These are phyloP conservation scores for Trissoscelio sp. DNA, from an alignment of 2,888 invertebrate genomes.

Conservation along the genomic window DNA sequence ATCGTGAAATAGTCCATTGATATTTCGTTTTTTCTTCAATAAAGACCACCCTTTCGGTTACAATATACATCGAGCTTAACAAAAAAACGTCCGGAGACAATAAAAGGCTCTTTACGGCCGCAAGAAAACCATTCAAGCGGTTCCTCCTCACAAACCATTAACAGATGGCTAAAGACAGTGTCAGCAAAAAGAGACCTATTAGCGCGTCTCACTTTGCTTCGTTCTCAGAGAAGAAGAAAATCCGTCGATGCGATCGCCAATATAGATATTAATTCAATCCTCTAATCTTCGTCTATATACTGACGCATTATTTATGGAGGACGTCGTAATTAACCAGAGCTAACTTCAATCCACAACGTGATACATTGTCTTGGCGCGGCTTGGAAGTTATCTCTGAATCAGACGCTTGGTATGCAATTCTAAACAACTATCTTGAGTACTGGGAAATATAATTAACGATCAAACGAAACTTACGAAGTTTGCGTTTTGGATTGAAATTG, in stretches of 20 bases:
- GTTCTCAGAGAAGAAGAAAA: background rate
- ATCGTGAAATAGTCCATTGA: background rate
- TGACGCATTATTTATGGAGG: background rate
- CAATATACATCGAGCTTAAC: constrained; percentile 3
- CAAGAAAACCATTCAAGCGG: constrained; percentile 23
- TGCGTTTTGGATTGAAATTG: too few relatives aligned
- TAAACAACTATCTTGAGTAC: constrained; percentile 1
- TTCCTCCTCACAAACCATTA: constrained; percentile 6
- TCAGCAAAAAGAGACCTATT: constrained; percentile 23
- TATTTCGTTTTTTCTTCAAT: background rate
- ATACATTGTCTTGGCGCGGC: constrained; percentile 1
- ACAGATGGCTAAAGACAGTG: constrained; percentile 27
- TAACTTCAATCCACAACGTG: background rate
- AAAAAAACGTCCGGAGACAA: constrained; percentile 26
- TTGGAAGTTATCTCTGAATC: background rate
- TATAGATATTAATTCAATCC: constrained; percentile 18
- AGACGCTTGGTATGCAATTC: constrained; percentile 1
- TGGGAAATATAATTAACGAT: constrained; percentile 1
- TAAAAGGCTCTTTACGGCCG: constrained; percentile 26
- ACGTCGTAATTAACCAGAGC: background rate
- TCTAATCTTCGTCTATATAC: background rate
- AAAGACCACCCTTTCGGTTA: constrained; percentile 2
- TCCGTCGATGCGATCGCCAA: background rate
- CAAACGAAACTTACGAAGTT: constrained; percentile 4
- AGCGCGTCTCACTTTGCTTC: constrained; percentile 8